These are phyloP conservation scores for Homarus americanus DNA, from an alignment of 1,140 invertebrate species.

Conservation along the genomic window DNA sequence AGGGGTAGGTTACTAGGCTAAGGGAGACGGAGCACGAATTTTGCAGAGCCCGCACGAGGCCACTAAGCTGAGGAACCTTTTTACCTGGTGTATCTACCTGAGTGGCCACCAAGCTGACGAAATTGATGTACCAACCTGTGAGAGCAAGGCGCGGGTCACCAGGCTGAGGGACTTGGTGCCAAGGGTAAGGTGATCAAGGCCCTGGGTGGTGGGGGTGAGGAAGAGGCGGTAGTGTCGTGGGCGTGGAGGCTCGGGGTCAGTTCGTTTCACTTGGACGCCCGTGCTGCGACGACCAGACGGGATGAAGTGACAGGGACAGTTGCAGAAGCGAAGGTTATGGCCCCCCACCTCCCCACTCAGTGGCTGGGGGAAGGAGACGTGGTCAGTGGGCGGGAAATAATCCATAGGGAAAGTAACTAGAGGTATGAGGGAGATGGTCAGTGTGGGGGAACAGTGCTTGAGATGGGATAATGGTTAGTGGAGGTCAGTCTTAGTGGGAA, in stretches of 20 bases:
- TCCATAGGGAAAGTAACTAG: no score
- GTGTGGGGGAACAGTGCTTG: no score
- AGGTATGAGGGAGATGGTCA: no score
- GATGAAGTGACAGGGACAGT: constrained; percentile 74
- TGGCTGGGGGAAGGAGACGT: background rate
- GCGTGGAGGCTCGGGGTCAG: constrained; percentile 43
- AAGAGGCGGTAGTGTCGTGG: constrained; percentile 71
- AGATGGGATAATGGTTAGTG: no score
- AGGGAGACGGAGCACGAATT: background rate
- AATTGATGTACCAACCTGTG: constrained; percentile 61
- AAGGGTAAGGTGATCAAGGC: constrained; percentile 34
- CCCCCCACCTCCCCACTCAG: constrained; percentile 19
- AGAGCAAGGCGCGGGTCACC: constrained; percentile 54
- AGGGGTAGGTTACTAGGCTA: background rate
- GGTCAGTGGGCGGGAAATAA: background rate
- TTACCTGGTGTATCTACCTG: no score
- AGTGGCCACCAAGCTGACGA: no score
- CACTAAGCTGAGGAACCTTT: background rate
- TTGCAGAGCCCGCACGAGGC: background rate
- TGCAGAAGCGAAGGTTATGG: constrained; percentile 68
- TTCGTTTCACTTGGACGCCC: constrained; percentile 64
- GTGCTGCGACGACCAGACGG: constrained; percentile 57
- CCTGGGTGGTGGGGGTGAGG: constrained; percentile 59
- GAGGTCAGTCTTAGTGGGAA: no score
- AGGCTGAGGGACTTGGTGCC: constrained; percentile 54